phyloP scores from a whole-genome alignment of 2,113 vertebrate species.

The Muntiacus reevesi region DNA sequence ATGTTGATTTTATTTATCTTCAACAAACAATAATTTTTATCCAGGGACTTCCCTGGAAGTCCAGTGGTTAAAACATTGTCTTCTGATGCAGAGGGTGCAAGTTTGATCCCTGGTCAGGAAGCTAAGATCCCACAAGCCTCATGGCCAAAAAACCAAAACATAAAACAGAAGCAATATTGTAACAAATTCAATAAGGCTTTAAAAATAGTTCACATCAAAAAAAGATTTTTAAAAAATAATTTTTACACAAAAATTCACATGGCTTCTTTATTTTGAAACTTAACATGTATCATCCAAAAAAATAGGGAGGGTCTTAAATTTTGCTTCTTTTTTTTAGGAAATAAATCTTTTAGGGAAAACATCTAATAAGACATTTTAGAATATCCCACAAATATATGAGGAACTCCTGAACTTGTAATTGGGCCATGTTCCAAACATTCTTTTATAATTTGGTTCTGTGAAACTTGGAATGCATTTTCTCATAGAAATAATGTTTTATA shows the following conservation, averaged over 20 bases:
- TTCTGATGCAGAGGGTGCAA: neutral
- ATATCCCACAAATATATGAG: conserved; percentile 30
- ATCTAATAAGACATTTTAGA: conserved; percentile 54
- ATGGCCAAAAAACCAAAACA: neutral
- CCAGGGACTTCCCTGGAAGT: neutral
- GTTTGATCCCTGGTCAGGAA: neutral
- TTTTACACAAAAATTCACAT: neutral
- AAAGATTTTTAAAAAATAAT: neutral
- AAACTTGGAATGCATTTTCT: conserved; percentile 58
- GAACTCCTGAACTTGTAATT: conserved; percentile 55
- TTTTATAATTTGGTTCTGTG: conserved; percentile 53
- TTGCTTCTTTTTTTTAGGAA: conserved; percentile 29
- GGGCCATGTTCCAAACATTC: conserved; percentile 44
- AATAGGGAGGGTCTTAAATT: conserved; percentile 9
- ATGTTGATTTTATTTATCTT: neutral
- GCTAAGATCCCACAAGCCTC: neutral
- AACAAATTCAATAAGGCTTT: neutral
- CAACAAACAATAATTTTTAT: neutral
- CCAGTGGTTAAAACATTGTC: neutral
- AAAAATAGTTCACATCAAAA: neutral
- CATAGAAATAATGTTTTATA: conserved; percentile 54
- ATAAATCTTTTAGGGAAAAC: neutral
- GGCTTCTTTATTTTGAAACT: neutral
- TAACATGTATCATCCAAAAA: neutral
- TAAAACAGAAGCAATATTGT: neutral